Base-by-base conservation (phyloP, 2,797 vertebrate genomes). In the Gallinago nigripennis region DNA sequence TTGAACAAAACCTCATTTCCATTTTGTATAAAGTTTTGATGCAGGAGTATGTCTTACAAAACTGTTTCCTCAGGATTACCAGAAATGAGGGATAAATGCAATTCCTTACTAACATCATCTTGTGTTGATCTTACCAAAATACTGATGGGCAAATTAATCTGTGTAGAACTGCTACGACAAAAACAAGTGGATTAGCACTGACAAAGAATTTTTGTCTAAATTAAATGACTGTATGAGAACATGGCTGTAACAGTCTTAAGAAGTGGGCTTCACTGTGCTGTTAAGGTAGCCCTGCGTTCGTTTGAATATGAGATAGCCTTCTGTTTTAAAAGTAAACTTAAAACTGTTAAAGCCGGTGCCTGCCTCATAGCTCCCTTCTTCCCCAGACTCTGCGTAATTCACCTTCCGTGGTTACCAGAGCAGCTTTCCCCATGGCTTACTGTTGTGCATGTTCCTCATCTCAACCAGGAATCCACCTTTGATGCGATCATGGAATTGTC, bases 1-100 rank as follows among this genome's bases (percentile, higher is more conserved):
- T 82, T 99, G 95, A 98, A 73, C 25, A 21, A 23, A 90, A 76
- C 30, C 8, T 11, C 16, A 11, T 51, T 83, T 83, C 23, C 25
- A 1, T 79, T 82, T 88, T 85, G 6, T 48, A 46, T 65, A 10
- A 68, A 28, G 21, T 48, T 94, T 69, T 39, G 48, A 81, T 28
- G 41, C 13, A 51, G 15, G 81, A 48, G 11, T 51, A 7, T 1
- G n/a, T 45, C 46, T 68, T 41, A 24, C 3, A 57, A 69, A 77
- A 37, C 6, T 6, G 1, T 58, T 88, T 83, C 35, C 18, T 92
- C 6, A 1, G 43, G 12, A 68, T 53, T 76, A 41, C 5, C 31
- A 30, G 60, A 35, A 76, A 45, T 24, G 10, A 64, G 60, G 21
- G 70, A 45, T 31, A 88, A 65, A n/a, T 18, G 27, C 14, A 57